Evolutionary conservation across 2,797 vertebrate genomes (phyloP).

Genomic region (Chaetodon trifasciatus): DNA sequence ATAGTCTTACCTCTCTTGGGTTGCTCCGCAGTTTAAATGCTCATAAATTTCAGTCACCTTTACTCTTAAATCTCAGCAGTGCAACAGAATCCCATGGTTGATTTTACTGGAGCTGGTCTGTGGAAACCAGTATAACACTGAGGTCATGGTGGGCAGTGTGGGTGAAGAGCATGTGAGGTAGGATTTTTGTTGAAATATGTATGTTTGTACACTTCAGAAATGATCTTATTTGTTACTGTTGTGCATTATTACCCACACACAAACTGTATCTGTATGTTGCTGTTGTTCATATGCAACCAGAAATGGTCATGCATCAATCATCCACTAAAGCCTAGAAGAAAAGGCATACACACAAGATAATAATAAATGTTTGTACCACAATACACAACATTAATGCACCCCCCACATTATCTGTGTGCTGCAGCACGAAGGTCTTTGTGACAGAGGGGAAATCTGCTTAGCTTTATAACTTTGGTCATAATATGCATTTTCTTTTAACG

Average conservation of each 20-base stretch:
- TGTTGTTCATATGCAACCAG: neutral
- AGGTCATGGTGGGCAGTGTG: neutral
- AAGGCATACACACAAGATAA: neutral
- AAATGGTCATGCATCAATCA: neutral
- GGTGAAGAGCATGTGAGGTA: neutral
- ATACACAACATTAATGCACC: conserved; percentile 5
- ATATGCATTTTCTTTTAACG: neutral
- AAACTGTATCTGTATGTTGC: neutral
- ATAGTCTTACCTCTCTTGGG: conserved; percentile 12
- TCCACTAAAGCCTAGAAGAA: neutral
- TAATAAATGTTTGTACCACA: neutral
- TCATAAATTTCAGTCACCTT: conserved; percentile 41
- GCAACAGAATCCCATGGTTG: conserved; percentile 19
- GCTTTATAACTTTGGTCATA: conserved; percentile 14
- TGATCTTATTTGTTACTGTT: no score
- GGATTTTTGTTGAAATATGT: neutral
- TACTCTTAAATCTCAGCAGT: conserved; percentile 35
- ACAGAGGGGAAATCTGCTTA: conserved; percentile 18
- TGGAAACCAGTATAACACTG: neutral
- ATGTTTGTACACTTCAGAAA: neutral
- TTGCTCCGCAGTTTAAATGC: conserved; percentile 21
- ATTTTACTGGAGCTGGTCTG: conserved; percentile 31
- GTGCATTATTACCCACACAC: no score
- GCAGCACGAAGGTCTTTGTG: conserved; percentile 3
- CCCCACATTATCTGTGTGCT: neutral